Evolutionary conservation across 2,113 vertebrate species (phyloP), one percentile per base, ranked within the genome.

Genomic region (Phylloscopus trochilus): DNA sequence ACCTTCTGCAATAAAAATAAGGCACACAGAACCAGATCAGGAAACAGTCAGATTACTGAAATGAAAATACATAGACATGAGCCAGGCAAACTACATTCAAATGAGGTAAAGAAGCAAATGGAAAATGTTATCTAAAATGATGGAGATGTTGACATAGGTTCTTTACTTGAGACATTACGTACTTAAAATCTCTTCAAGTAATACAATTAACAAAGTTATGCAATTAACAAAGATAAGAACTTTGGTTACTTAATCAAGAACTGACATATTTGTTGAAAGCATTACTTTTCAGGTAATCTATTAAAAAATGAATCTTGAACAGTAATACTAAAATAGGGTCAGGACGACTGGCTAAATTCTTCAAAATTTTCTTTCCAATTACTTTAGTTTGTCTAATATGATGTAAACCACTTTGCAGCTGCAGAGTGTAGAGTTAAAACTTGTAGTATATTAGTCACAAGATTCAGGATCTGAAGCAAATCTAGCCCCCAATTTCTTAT

Each of bases 31-130:
- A 94, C 84, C 31, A 79, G 78, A 44, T 28, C 49, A 52, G 53
- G 90, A 92, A 93, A 27, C 68, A 90, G 82, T 49, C 52, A 92
- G 55, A 87, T 83, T 85, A 87, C 93, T 91, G 93, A 93, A 74
- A 96, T 95, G 58, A 86, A 96, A 95, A 95, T 75, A 93, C 15
- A 91, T 1, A 79, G 77, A 90, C 53, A 31, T 53, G 62, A 94
- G 31, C 68, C 87, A 92, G n/a, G 37, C 63, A 83, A 92, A 74
- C 37, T 46, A 31, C 28, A 80, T 77, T 80, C 23, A 92, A 76
- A 90, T 10, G 53, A n/a, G 49, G 64, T 66, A 83, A 90, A 68
- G 47, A 77, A 17, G 37, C 31, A 90, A 91, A 95, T 10, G 24
- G 51, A 79, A 90, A 90, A 88, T 11, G 20, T 39, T 69, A 66